phyloP scores from a whole-genome alignment of 2,888 invertebrate species.

The Apamea epomidion region DNA sequence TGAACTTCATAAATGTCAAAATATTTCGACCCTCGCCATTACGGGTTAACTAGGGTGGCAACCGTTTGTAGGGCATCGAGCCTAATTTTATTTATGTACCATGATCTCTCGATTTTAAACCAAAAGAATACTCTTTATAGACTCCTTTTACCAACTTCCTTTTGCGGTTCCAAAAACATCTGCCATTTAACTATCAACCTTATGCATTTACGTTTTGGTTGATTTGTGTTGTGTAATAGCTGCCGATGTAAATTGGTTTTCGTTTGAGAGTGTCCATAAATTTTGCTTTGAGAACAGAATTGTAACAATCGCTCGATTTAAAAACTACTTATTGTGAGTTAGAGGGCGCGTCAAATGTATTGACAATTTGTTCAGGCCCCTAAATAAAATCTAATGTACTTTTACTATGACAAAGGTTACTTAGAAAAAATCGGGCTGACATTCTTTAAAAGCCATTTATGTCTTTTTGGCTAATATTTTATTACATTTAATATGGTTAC shows the following conservation, averaged over 20 bases:
- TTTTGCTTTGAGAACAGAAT: slow-evolving; percentile 77
- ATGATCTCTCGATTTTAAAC: slow-evolving; percentile 80
- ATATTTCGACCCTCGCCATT: slow-evolving; percentile 84
- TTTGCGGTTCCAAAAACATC: neutral
- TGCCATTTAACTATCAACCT: neutral
- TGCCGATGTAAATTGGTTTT: slow-evolving; percentile 6
- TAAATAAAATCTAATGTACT: slow-evolving; percentile 83
- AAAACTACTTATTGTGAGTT: slow-evolving; percentile 76
- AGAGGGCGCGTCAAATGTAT: slow-evolving; percentile 83
- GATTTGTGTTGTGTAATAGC: too few species aligned
- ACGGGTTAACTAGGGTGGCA: slow-evolving; percentile 85
- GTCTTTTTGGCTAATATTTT: slow-evolving; percentile 14
- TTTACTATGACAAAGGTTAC: slow-evolving; percentile 55
- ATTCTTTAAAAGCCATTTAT: slow-evolving; percentile 18
- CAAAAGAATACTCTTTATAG: slow-evolving; percentile 72
- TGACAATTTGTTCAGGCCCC: slow-evolving; percentile 79
- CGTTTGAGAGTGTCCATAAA: slow-evolving; percentile 76
- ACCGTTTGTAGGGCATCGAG: slow-evolving; percentile 79
- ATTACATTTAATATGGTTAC: slow-evolving; percentile 1
- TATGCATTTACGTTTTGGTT: too few species aligned
- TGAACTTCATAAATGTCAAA: slow-evolving; percentile 83
- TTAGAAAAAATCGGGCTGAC: slow-evolving; percentile 28
- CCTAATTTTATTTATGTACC: slow-evolving; percentile 89
- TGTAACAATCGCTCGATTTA: slow-evolving; percentile 83
- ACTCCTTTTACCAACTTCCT: slow-evolving; percentile 32